A percentile compares a stretch with the other conserved stretches of the same genome.
Evolutionary conservation across 2,888 invertebrate genomes (phyloP).

Genomic region (Pantelozetes paolii): DNA sequence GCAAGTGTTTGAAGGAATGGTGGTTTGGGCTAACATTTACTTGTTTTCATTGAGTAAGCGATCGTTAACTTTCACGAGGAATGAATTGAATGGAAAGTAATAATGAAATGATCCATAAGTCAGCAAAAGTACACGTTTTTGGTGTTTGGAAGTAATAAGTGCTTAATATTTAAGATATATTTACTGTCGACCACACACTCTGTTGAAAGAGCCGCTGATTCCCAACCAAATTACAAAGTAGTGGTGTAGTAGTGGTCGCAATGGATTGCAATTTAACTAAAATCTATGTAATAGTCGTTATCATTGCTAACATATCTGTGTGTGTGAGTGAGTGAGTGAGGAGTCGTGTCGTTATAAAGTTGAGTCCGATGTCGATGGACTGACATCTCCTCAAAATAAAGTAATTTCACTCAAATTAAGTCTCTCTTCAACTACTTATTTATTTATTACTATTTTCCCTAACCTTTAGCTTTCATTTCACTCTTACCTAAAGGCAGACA

Average conservation of each 20-base stretch:
- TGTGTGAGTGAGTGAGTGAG: neutral
- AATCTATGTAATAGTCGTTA: conserved; percentile 20
- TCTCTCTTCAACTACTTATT: conserved; percentile 14
- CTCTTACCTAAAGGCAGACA: neutral
- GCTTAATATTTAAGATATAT: neutral
- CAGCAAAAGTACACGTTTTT: conserved; percentile 3
- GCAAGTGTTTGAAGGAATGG: neutral
- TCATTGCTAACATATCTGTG: neutral
- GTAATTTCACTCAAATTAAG: conserved; percentile 33
- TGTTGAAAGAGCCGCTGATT: conserved; percentile 22
- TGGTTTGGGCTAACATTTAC: neutral
- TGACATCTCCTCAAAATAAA: conserved; percentile 15
- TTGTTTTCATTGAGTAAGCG: neutral
- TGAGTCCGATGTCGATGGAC: conserved; percentile 21
- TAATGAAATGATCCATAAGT: conserved; percentile 18
- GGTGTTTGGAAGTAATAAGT: neutral
- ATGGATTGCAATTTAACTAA: too few species aligned
- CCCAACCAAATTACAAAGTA: conserved; percentile 30
- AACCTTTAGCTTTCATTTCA: neutral
- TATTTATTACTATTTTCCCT: neutral
- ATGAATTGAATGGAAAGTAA: conserved; percentile 22
- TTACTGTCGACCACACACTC: conserved; percentile 27
- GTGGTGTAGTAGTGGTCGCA: too few species aligned
- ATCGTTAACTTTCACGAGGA: neutral
- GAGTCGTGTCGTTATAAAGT: conserved; percentile 13